Base-by-base conservation (phyloP, 2,113 vertebrate species). In the Saccopteryx leptura region DNA sequence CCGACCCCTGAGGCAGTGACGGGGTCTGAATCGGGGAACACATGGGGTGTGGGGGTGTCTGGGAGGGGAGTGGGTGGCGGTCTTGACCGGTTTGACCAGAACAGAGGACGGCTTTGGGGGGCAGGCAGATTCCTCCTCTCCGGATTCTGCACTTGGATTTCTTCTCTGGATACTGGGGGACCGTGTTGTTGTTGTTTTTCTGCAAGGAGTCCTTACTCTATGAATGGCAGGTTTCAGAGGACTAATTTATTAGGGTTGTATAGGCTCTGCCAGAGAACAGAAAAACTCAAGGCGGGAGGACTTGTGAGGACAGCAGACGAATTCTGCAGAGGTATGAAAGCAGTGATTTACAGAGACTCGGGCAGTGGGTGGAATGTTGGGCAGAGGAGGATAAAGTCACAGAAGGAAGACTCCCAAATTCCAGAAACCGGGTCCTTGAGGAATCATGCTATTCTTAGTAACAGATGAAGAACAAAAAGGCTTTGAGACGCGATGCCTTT, bases 401-500 rank as follows among this genome's bases (percentile, higher is more conserved):
- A 39, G 26, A 87, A 91, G 39, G 52, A 88, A 93, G 23, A 58
- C 4, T 75, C 33, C 39, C 39, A 74, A 84, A 23, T 93, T 88
- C 52, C 19, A 48, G 15, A 93, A 69, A 60, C 23, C 15, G 5
- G 28, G 63, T 94, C 8, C 65, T 85, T 56, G 50, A 95, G 33
- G 95, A 81, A 72, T 71, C 23, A 13, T 90, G 58, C 52, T 83
- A 56, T 24, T 28, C 76, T 72, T 88, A 18, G 54, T 26, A 87
- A 88, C 66, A 88, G 82, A 56, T 26, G 52, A 33, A 83, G 76
- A 94, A 97, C 81, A 96, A 96, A 97, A 92, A 63, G 19, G 8
- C 92, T 96, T 96, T 97, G 90, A 96, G 63, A 74, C 61, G n/a
- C 33, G 72, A 6, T 61, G 56, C 11, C 28, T 97, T 96, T 92